A percentile compares a stretch with the other conserved stretches of the same genome.
Conservation (phyloP, 1,140 invertebrate genomes). For the Leptopilina clavipes region DNA sequence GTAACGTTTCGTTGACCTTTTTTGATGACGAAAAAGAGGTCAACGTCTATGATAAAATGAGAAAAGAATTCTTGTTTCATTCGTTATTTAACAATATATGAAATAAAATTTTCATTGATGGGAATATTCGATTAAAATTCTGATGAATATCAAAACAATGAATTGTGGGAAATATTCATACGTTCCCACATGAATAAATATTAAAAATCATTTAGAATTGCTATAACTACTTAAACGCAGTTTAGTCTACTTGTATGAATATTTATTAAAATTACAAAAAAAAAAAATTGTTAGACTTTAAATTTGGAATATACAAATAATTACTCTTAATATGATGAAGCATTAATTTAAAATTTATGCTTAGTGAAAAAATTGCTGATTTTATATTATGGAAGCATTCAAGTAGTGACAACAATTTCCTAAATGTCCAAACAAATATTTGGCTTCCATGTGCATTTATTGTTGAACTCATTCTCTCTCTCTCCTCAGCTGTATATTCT, state of each 20-base stretch:
- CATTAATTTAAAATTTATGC: slow-evolving; percentile 14
- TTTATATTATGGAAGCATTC: not conserved
- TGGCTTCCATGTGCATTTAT: not conserved
- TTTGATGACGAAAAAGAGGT: no score
- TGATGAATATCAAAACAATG: no score
- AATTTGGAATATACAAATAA: slow-evolving; percentile 6
- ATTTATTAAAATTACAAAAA: slow-evolving; percentile 13
- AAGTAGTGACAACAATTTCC: slow-evolving; percentile 12
- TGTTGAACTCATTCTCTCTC: not conserved
- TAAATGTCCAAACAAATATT: not conserved
- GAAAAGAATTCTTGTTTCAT: no score
- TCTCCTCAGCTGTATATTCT: not conserved
- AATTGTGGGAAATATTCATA: no score
- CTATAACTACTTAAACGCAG: slow-evolving; percentile 16
- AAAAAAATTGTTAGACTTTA: not conserved
- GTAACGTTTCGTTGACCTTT: no score
- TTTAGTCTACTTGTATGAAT: slow-evolving; percentile 1
- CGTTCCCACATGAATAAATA: not conserved
- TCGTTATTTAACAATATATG: no score
- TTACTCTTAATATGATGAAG: not conserved
- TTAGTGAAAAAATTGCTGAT: slow-evolving; percentile 4
- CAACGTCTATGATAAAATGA: no score
- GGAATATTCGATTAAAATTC: no score
- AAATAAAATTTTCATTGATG: no score
- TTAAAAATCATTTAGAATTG: slow-evolving; percentile 14